phyloP scores from a whole-genome alignment of 2,888 invertebrate genomes.

The Hemistola chrysoprasaria region DNA sequence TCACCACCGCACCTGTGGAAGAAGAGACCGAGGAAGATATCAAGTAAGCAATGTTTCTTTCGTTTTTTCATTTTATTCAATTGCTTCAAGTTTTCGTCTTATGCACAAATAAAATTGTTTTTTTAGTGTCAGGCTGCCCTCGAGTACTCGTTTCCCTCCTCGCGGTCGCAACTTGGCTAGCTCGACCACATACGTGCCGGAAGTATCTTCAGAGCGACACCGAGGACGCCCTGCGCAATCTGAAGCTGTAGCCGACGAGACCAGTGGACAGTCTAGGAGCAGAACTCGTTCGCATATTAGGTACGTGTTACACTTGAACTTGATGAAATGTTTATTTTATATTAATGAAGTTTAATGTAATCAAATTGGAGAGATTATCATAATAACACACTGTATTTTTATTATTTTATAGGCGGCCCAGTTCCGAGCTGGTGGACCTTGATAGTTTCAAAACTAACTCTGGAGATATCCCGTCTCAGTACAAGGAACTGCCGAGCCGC shows the following conservation, averaged over 20 bases:
- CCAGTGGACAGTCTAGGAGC: slow-evolving; percentile 73
- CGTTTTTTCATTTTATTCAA: background rate
- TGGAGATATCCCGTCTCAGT: slow-evolving; percentile 79
- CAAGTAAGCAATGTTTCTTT: slow-evolving; percentile 48
- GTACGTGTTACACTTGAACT: too few species aligned
- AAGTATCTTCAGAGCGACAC: slow-evolving; percentile 67
- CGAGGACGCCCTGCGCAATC: slow-evolving; percentile 66
- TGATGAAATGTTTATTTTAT: background rate
- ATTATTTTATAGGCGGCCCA: slow-evolving; percentile 82
- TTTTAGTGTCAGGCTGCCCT: slow-evolving; percentile 83
- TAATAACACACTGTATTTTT: background rate
- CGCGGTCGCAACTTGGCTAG: slow-evolving; percentile 81
- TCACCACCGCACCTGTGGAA: slow-evolving; percentile 70
- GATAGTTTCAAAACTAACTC: slow-evolving; percentile 90
- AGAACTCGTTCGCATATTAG: slow-evolving; percentile 84
- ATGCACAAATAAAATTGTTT: background rate
- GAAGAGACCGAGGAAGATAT: slow-evolving; percentile 73
- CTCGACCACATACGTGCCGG: slow-evolving; percentile 76
- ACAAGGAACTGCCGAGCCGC: slow-evolving; percentile 71
- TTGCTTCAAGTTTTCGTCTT: too few species aligned
- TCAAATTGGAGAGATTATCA: too few species aligned
- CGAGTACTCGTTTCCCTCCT: slow-evolving; percentile 93
- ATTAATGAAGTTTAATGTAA: background rate
- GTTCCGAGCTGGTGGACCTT: slow-evolving; percentile 90
- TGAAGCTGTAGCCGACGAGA: slow-evolving; percentile 74